A percentile compares a stretch with the other conserved stretches of the same genome.
Evolutionary conservation across 2,797 vertebrate species (phyloP).

Genomic region (Phylloscopus collybita): DNA sequence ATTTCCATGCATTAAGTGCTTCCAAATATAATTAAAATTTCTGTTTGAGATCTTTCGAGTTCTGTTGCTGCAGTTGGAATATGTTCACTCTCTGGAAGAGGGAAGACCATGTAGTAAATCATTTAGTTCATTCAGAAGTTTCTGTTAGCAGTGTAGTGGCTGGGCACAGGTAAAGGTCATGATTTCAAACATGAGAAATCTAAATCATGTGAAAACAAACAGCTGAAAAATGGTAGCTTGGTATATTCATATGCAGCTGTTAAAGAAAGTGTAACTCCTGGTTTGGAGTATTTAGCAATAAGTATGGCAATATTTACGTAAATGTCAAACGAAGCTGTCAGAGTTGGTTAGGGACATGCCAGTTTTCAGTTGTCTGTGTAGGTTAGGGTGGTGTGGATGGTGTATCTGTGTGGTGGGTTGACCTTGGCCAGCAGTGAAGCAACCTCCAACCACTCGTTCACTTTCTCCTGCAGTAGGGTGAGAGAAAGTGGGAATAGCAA

Average conservation of each 20-base stretch:
- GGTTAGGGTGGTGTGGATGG: neutral
- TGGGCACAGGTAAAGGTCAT: neutral
- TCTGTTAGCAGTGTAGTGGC: neutral
- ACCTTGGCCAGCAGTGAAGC: neutral
- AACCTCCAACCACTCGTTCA: rapidly evolving
- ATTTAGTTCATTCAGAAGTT: neutral
- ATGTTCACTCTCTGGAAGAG: neutral
- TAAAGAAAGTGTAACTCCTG: neutral
- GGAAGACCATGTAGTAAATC: neutral
- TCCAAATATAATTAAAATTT: neutral
- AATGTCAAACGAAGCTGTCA: neutral
- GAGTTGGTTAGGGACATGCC: neutral
- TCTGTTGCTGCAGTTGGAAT: neutral
- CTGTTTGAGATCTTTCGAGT: neutral
- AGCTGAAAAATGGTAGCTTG: neutral
- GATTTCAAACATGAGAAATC: neutral
- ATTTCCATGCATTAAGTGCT: neutral
- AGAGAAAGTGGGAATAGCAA: neutral
- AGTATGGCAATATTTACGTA: neutral
- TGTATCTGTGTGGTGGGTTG: neutral
- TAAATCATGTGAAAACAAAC: neutral
- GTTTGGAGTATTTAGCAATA: neutral
- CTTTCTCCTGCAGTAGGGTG: neutral
- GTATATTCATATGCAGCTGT: neutral
- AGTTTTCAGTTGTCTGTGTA: neutral